These are phyloP conservation scores for Phalacrocorax carbo DNA, from an alignment of 2,113 vertebrate species.

Conservation along the genomic window DNA sequence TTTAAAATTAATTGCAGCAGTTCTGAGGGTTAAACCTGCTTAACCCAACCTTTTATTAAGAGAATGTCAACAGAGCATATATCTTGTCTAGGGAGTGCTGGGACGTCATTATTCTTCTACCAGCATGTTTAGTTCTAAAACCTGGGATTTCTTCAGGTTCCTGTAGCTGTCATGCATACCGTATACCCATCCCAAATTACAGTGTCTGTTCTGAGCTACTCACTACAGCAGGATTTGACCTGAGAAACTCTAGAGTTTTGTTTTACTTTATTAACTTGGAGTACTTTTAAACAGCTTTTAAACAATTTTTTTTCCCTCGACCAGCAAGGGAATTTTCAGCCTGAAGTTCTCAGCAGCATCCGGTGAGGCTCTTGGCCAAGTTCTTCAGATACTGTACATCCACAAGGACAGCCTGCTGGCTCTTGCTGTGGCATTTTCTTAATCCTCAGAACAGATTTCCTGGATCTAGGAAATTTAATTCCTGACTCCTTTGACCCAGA, in stretches of 20 bases:
- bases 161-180: conserved; percentile 60
- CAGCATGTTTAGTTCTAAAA: conserved; percentile 47
- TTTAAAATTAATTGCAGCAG: conserved; percentile 76
- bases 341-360: conserved; percentile 75
- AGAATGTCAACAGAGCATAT: conserved; percentile 64
- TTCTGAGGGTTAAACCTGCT: conserved; percentile 76
- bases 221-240: conserved; percentile 83
- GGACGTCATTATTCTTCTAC: conserved; percentile 4
- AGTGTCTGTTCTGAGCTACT: conserved; percentile 78
- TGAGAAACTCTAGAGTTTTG: conserved; percentile 81
- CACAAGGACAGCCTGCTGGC: conserved; percentile 65
- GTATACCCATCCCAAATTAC: conserved; percentile 49
- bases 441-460: conserved; percentile 73
- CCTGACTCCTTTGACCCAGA: conserved; percentile 77
- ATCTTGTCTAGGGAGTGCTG: conserved; percentile 46
- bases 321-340: conserved; percentile 83
- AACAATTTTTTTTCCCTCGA: conserved; percentile 74
- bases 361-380: conserved; percentile 73
- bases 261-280: conserved; percentile 75
- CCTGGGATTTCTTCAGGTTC: conserved; percentile 54
- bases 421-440: conserved; percentile 65
- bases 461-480: conserved; percentile 78
- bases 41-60: conserved; percentile 67
- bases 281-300: conserved; percentile 71
- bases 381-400: conserved; percentile 72